Evolutionary conservation across 2,888 invertebrate species (phyloP), one percentile per base, ranked within the genome.

Genomic region (Drosophila hamatofila): DNA sequence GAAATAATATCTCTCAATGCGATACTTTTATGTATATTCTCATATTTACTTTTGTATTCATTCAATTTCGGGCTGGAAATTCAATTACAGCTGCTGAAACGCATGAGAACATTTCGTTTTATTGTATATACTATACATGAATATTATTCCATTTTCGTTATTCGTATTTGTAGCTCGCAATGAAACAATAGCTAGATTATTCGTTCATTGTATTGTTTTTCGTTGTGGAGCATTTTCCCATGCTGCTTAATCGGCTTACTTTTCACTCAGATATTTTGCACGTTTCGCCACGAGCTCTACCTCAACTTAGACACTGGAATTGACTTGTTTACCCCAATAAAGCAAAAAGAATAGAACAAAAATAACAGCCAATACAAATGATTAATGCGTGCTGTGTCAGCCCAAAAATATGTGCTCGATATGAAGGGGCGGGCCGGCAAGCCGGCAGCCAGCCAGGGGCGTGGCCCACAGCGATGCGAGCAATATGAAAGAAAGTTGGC

Each of bases 381-480:
- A 84, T 84, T 84, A 84, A 84, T 84, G 84, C 64, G 35, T 51
- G 87, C 84, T 80, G 82, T 75, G 84, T 84, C 84, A 84, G 87
- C 84, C 72, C 63, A 23, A 78, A 83, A 81, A 84, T 80, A 84
- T 84, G 80, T 80, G 79, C 73, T 69, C 25, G 46, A 65, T 78
- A 69, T 33, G 35, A 73, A 69, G 65, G 72, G 56, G 63, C 51
- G 30, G 41, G 55, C 41, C 3, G 23, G 37, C 25, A n/a, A 42
- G 14, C 44, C 5, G 57, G 49, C 46, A 30, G 18, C 41, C 6
- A 57, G 52, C 49, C 49, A 16, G 57, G n/a, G 48, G 65, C 42
- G 48, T 37, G 44, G 55, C 30, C 42, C 66, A 56, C 52, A 72
- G 70, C 65, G 72, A 73, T 62, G 59, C 56, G 55, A 66, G 54